Evolutionary conservation across 2,888 invertebrate species (phyloP).

Genomic region (Cerastoderma edule): DNA sequence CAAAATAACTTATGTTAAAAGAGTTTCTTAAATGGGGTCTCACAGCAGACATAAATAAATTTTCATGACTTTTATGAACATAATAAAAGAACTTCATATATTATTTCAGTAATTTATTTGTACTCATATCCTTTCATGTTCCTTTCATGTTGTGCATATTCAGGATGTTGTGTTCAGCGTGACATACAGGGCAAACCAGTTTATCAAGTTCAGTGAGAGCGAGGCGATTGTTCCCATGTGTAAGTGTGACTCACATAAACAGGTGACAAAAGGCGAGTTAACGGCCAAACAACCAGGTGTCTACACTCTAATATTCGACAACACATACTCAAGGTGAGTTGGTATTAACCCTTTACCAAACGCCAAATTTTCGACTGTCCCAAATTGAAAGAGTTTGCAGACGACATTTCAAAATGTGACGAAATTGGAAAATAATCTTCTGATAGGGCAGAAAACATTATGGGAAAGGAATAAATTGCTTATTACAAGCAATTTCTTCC

Average conservation of each 20-base stretch:
- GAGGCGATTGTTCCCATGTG: slow-evolving; percentile 75
- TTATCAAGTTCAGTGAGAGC: slow-evolving; percentile 56
- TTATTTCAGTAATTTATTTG: too few relatives aligned
- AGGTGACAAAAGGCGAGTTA: slow-evolving; percentile 77
- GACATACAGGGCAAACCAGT: slow-evolving; percentile 66
- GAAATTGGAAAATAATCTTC: neutral
- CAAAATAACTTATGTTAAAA: too few relatives aligned
- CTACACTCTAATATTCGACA: slow-evolving; percentile 81
- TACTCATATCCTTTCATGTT: too few relatives aligned
- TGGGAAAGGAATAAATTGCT: neutral
- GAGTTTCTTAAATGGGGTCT: too few relatives aligned
- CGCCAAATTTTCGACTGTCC: too few relatives aligned
- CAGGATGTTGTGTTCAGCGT: slow-evolving; percentile 81
- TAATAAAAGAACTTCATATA: too few relatives aligned
- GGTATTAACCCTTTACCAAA: neutral
- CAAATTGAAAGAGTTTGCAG: too few relatives aligned
- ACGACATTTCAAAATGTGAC: too few relatives aligned
- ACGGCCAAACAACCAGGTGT: slow-evolving; percentile 79
- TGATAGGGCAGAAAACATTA: neutral
- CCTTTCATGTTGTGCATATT: too few relatives aligned
- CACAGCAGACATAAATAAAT: too few relatives aligned
- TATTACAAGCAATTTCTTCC: neutral
- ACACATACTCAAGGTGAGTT: slow-evolving; percentile 79
- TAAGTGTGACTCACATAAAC: slow-evolving; percentile 81
- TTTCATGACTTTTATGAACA: too few relatives aligned